Percentiles rank a stretch among this genome's conserved stretches.
These are phyloP conservation scores for Drosophila meridiana DNA, from an alignment of 2,888 invertebrate species.

Conservation along the genomic window DNA sequence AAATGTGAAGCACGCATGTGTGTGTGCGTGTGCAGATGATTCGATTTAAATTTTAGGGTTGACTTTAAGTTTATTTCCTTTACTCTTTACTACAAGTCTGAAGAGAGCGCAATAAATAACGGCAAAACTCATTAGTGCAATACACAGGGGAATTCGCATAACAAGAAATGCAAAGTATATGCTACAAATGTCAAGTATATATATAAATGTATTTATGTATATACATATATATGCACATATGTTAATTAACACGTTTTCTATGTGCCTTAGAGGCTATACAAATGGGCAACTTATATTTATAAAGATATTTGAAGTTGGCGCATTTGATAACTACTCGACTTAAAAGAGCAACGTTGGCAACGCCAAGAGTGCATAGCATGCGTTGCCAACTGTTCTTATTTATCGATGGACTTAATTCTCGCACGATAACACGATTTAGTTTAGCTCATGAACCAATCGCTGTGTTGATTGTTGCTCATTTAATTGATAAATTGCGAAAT, in stretches of 20 bases:
- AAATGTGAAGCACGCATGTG: slow-evolving; percentile 65
- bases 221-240: not conserved
- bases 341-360: not conserved
- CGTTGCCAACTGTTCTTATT: not conserved
- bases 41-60: slow-evolving; percentile 39
- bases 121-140: slow-evolving; percentile 31
- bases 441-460: not conserved
- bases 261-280: not conserved
- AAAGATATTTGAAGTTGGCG: slow-evolving; percentile 31
- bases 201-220: not conserved
- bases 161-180: slow-evolving; percentile 13
- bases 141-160: slow-evolving; percentile 26
- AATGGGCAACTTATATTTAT: no score
- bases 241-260: slow-evolving; percentile 33
- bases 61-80: slow-evolving; percentile 29
- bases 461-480: not conserved
- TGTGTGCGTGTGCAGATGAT: slow-evolving; percentile 30
- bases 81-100: not conserved
- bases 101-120: slow-evolving; percentile 32
- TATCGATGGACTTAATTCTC: not conserved
- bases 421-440: not conserved
- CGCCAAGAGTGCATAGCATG: not conserved
- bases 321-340: not conserved
- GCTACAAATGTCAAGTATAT: slow-evolving; percentile 21
- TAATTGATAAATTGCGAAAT: not conserved